These are phyloP conservation scores for Papilio polytes DNA, from an alignment of 1,140 invertebrate genomes.

Conservation along the genomic window DNA sequence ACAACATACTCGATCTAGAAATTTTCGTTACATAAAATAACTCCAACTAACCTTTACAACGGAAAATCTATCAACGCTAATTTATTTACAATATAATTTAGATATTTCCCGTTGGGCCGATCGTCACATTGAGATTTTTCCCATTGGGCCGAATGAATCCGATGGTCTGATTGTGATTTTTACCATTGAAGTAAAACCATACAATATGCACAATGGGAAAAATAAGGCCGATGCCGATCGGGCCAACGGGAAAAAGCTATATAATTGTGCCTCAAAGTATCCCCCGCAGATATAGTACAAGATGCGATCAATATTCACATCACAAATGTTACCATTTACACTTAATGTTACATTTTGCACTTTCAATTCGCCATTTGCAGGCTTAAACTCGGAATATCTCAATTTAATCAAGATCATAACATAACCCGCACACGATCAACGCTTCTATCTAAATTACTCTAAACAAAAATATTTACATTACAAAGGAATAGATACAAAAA, in stretches of 20 bases:
- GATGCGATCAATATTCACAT: conserved; percentile 81
- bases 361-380: conserved; percentile 79
- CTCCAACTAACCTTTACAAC: conserved; percentile 58
- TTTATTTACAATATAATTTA: conserved; percentile 76
- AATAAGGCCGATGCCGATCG: too few relatives aligned
- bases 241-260: too few relatives aligned
- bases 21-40: conserved; percentile 53
- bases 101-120: too few relatives aligned
- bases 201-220: too few relatives aligned
- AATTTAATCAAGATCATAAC: conserved; percentile 79
- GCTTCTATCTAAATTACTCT: conserved; percentile 65
- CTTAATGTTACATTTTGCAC: conserved; percentile 80
- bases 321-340: conserved; percentile 69
- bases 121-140: too few relatives aligned
- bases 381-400: conserved; percentile 83
- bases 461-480: conserved; percentile 67
- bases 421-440: conserved; percentile 75
- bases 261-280: conserved; percentile 79
- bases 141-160: too few relatives aligned
- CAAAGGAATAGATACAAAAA: conserved; percentile 70
- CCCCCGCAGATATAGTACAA: conserved; percentile 74
- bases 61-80: conserved; percentile 67
- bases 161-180: too few relatives aligned
- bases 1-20: conserved; percentile 44
- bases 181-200: too few relatives aligned